Base-by-base conservation (phyloP, 30 jellyfish, hydroid and myxozoan species). In the Sanderia malayensis region DNA sequence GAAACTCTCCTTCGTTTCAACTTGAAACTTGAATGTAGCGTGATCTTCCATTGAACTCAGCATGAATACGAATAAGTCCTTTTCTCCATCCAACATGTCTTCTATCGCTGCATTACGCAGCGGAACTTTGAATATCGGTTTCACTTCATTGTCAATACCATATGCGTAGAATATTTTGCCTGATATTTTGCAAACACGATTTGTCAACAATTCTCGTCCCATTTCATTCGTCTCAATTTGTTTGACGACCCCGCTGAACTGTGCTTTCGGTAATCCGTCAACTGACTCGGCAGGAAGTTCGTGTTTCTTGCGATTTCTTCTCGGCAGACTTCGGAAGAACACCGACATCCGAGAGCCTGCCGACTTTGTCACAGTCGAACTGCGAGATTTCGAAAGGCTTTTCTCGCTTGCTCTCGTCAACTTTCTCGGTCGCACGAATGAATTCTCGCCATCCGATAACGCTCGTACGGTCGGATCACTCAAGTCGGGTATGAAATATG, bases 61-160 rank as follows among this genome's bases (percentile, higher is more conserved):
- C 31, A 65, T 34, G 73, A 71, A 83, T 29, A 76, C 46, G 44
- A 45, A 85, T 22, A 32, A 22, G 45, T 55, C 49, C 15, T 49
- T 32, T 4, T 52, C 93, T 31, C 62, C 58, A 37, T 92, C 96
- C 25, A 81, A 52, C 25, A 44, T 27, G 20, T 93, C 99, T 46
- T 93, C 99, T 0, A 93, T 68, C 19, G 86, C 77, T 15, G 99
- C 96, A 76, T 70, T 93, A 29, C 94, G 87, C 62, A 93, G 74
- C 28, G 99, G 99, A 24, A 93, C 86, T 58, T 93, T 93, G 63
- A 93, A 69, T 3, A 93, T 33, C 0, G 99, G 99, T 79, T 85
- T 93, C 59, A 71, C 47, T 21, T 79, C 95, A 18, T 53, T 80
- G 0, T 70, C 88, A 18, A 57, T 26, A 10, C 67, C 88, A 53